Base-by-base conservation (phyloP, 2,888 invertebrate species). In the Yponomeuta plumbellus region DNA sequence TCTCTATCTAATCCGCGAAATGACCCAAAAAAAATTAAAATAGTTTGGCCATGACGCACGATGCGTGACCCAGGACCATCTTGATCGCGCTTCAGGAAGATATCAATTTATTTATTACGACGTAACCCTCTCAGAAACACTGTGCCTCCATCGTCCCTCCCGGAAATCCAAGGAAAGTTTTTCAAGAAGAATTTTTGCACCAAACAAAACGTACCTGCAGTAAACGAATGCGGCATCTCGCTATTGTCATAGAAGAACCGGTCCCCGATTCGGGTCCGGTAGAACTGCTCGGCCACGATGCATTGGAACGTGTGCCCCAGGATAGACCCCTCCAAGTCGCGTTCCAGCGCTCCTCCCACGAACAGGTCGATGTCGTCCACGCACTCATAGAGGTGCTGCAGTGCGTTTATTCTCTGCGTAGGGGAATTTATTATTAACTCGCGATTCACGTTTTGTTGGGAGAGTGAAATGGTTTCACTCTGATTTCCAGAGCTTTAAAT, bases 231-330 rank as follows among this genome's bases (percentile, higher is more conserved):
- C 11, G 92, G 83, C 75, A 93, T 92, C 72, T 94, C 93, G 0
- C 93, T 92, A 73, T 94, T 93, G 77, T 96, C 96, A 76, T 94
- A 97, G 93, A 97, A 98, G 86, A 93, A 97, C 68, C 97, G 92
- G 84, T 98, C 98, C 0, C 97, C 97, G 1, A 94, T 94, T 75
- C 97, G 93, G 5, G 97, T 95, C 73, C 96, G 92, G 79, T 94
- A 95, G 88, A 98, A 98, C 87, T 98, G 97, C 80, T 96, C 96
- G 0, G 95, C 95, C 17, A 98, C 89, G 69, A 98, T 95, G 79
- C 97, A 97, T 68, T 97, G 93, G 89, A 97, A 97, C 0, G 97
- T 97, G 65, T 97, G 97, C 0, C 98, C 98, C 1, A 96, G 92
- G 56, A 96, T 89, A 0, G 97, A 94, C 17, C 95, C 97, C 5